Percentiles rank a stretch among this genome's conserved stretches.
Conservation (phyloP, 1,140 invertebrate genomes). For the Diorhabda carinulata region DNA sequence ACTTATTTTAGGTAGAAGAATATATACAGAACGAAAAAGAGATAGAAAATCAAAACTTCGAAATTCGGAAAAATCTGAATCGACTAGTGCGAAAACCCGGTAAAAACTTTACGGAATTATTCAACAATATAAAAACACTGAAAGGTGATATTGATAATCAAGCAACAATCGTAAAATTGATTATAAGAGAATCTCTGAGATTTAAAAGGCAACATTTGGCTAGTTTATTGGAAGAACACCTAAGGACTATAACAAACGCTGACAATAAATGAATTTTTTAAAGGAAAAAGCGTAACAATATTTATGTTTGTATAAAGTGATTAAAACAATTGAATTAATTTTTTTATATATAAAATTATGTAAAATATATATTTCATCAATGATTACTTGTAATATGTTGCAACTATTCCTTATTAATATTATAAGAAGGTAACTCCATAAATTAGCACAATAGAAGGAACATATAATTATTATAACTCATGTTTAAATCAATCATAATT, state of each 20-base stretch:
- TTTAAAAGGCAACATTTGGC: slow-evolving; percentile 77
- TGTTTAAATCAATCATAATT: too few relatives aligned
- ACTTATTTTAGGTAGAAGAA: slow-evolving; percentile 3
- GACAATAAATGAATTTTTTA: too few relatives aligned
- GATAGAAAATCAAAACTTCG: slow-evolving; percentile 49
- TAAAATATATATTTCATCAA: too few relatives aligned
- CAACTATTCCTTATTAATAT: too few relatives aligned
- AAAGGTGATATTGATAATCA: slow-evolving; percentile 68
- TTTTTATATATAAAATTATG: too few relatives aligned
- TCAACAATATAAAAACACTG: slow-evolving; percentile 66
- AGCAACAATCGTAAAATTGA: slow-evolving; percentile 66
- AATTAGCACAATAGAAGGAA: too few relatives aligned
- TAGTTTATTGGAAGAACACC: slow-evolving; percentile 42
- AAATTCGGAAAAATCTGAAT: slow-evolving; percentile 53
- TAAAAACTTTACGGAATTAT: slow-evolving; percentile 64
- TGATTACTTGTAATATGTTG: too few relatives aligned
- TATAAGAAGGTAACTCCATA: too few relatives aligned
- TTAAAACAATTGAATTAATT: too few relatives aligned
- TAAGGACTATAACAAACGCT: slow-evolving; percentile 29
- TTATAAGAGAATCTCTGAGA: slow-evolving; percentile 72
- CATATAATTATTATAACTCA: too few relatives aligned
- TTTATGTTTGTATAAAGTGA: too few relatives aligned
- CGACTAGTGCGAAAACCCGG: slow-evolving; percentile 53
- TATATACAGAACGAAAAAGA: slow-evolving; percentile 40
- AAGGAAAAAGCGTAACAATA: too few relatives aligned